Evolutionary conservation across 2,113 vertebrate species (phyloP), one percentile per base, ranked within the genome.

Genomic region (Triplophysa dalaica): DNA sequence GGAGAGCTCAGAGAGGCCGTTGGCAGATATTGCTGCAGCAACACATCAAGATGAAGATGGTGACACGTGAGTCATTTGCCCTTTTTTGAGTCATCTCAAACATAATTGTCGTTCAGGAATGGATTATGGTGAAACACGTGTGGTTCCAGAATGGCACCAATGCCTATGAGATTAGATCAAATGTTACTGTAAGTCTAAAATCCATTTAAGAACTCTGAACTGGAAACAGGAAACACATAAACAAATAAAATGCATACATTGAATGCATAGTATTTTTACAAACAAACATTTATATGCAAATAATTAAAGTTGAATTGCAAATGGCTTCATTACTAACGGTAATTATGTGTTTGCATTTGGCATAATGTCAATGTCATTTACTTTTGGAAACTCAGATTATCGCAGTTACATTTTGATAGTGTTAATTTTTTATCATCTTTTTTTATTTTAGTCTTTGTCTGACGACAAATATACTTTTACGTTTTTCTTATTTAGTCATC

Each of bases 1-100:
- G 12, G 84, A 83, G 19, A 82, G 84, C 50, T 70, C 60, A 12
- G 83, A 86, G 8, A 72, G 80, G 11, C 48, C 86, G 22, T 75
- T 74, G 50, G 16, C 85, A 21, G 79, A 81, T 21, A 84, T 94
- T 11, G 77, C 86, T 68, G 81, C 88, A 63, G 94, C 93, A 11
- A 94, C 92, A 12, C 86, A 19, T 26, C 91, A 91, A 75, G 94
- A 94, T 66, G 92, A 94, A 64, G 94, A 94, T 52, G 94, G 94
- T 72, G 94, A 94, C 89, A 94, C 93, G 94, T 94, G 91, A 88
- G 93, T 89, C 3, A 21, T 70, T 80, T 41, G 16, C 14, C 11
- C 17, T 12, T 63, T 29, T 43, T 45, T 7, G 8, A 63, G 5
- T 73, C 29, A 3, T 74, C 61, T 74, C 13, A 11, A 43, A n/a